Evolutionary conservation across 2,888 invertebrate genomes (phyloP).

Genomic region (Schrankia costaestrigalis): DNA sequence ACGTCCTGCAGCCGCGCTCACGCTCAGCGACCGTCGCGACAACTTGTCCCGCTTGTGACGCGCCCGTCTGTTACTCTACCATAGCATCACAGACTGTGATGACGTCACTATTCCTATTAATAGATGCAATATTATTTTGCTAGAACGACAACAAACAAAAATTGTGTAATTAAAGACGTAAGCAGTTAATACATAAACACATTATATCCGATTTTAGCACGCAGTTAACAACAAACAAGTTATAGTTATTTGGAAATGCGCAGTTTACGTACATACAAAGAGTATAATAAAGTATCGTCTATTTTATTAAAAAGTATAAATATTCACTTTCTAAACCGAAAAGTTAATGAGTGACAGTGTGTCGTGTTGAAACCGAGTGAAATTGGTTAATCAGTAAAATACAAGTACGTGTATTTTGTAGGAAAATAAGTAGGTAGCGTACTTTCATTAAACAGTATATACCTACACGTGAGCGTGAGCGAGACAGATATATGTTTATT

Average conservation of each 20-base stretch:
- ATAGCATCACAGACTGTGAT: too few relatives aligned
- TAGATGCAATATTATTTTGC: slow-evolving; percentile 2
- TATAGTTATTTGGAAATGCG: slow-evolving; percentile 27
- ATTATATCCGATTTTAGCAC: slow-evolving; percentile 18
- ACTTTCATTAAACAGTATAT: slow-evolving; percentile 26
- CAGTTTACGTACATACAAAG: too few relatives aligned
- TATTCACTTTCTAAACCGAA: slow-evolving; percentile 42
- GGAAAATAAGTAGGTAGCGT: slow-evolving; percentile 21
- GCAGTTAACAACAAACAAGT: slow-evolving; percentile 27
- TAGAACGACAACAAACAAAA: slow-evolving; percentile 13
- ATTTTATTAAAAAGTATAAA: too few relatives aligned
- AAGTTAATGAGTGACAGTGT: slow-evolving; percentile 26
- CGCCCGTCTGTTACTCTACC: too few relatives aligned
- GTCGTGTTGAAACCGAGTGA: slow-evolving; percentile 22
- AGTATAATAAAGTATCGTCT: too few relatives aligned
- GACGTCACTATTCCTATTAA: background rate
- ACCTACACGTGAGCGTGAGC: slow-evolving; percentile 18
- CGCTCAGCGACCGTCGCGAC: slow-evolving; percentile 17
- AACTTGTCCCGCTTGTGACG: slow-evolving; percentile 15
- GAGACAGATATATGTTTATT: too few relatives aligned
- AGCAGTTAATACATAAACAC: slow-evolving; percentile 13
- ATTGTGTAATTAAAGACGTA: slow-evolving; percentile 15
- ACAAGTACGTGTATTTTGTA: slow-evolving; percentile 6
- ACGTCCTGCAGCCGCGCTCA: slow-evolving; percentile 38
- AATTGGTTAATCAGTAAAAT: slow-evolving; percentile 30